phyloP scores from a whole-genome alignment of 2,113 vertebrate species.

The Marmota monax region DNA sequence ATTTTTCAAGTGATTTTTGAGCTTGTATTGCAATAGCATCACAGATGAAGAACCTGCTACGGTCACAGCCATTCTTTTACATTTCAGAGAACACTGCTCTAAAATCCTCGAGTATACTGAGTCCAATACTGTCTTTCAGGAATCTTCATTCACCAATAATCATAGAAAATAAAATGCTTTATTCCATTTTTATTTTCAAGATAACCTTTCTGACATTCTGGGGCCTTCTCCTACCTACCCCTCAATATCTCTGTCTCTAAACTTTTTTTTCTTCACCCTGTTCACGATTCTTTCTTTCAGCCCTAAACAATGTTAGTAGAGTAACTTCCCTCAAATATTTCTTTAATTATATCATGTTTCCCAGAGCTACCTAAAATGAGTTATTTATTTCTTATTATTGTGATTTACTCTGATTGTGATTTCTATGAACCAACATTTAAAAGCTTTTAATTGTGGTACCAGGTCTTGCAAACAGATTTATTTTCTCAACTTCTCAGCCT shows the following conservation, averaged over 20 bases:
- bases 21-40: background rate
- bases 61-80: background rate
- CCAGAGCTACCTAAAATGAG: background rate
- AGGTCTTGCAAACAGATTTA: background rate
- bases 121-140: background rate
- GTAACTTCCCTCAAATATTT: background rate
- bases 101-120: background rate
- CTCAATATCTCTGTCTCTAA: background rate
- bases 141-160: background rate
- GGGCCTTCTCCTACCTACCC: too few species aligned
- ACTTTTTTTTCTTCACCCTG: background rate
- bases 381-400: background rate
- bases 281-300: background rate
- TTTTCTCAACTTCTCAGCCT: background rate
- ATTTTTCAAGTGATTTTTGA: background rate
- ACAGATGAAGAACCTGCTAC: background rate
- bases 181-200: background rate
- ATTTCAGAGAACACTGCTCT: background rate
- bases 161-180: background rate
- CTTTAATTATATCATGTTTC: background rate
- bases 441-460: background rate
- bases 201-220: background rate
- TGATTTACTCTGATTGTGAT: background rate
- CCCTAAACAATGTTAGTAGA: background rate
- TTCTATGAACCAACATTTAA: background rate